A percentile compares a stretch with the other conserved stretches of the same genome.
These are phyloP conservation scores for Macaria liturata DNA, from an alignment of 2,888 invertebrate genomes.

Conservation along the genomic window DNA sequence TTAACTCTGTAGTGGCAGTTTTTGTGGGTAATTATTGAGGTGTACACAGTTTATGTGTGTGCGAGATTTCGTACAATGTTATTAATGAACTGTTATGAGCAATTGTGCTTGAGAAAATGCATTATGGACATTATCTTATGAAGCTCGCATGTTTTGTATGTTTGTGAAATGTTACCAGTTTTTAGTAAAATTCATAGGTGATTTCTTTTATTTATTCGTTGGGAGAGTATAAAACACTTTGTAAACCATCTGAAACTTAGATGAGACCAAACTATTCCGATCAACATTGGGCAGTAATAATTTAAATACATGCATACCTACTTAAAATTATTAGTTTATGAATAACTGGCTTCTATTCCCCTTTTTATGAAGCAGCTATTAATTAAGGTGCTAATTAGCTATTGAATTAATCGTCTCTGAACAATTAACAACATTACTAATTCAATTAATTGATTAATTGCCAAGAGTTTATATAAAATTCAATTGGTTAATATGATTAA, in stretches of 20 bases:
- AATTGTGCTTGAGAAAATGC: constrained; percentile 40
- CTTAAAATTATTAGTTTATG: too few relatives aligned
- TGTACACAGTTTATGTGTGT: constrained; percentile 53
- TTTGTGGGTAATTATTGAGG: constrained; percentile 64
- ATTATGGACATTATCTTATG: constrained; percentile 16
- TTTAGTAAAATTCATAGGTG: background rate
- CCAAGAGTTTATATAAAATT: constrained; percentile 5
- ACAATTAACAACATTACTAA: constrained; percentile 2
- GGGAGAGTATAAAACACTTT: too few relatives aligned
- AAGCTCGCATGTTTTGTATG: constrained; percentile 10
- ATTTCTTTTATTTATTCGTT: too few relatives aligned
- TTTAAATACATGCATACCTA: too few relatives aligned
- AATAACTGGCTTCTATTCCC: too few relatives aligned
- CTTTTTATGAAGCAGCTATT: background rate
- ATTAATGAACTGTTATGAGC: constrained; percentile 61
- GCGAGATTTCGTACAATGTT: constrained; percentile 61
- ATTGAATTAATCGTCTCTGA: constrained; percentile 5
- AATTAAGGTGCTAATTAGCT: constrained; percentile 4
- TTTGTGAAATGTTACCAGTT: background rate
- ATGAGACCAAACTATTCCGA: too few relatives aligned
- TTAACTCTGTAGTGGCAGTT: constrained; percentile 73
- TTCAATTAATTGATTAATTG: constrained; percentile 4
- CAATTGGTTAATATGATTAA: constrained; percentile 24
- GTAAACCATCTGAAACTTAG: too few relatives aligned
- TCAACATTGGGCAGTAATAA: too few relatives aligned